A percentile compares a stretch with the other conserved stretches of the same genome.
Conservation (phyloP, 2,113 vertebrate genomes). For the Burhinus oedicnemus region DNA sequence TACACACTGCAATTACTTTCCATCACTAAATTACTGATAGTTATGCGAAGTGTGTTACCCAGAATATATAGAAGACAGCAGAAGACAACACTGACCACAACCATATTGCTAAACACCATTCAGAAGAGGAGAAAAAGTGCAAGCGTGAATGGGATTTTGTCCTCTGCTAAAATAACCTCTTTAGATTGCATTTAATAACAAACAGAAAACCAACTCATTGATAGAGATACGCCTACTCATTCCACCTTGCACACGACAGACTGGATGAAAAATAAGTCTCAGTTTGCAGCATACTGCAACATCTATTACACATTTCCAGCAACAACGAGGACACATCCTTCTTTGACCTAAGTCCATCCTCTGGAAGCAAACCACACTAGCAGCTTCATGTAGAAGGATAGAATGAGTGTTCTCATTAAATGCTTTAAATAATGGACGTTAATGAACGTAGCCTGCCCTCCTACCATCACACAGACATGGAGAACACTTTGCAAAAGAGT, state of each 20-base stretch:
- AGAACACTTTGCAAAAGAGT: background rate
- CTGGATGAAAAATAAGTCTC: background rate
- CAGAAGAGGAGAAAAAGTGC: background rate
- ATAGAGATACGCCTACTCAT: no score
- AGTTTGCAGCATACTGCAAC: background rate
- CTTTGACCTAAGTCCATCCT: background rate
- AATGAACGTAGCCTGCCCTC: background rate
- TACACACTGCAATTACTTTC: background rate
- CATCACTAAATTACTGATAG: background rate
- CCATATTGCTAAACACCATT: background rate
- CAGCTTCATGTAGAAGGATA: background rate
- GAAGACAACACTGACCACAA: background rate
- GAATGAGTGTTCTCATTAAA: background rate
- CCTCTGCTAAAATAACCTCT: background rate
- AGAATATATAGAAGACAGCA: rapidly evolving
- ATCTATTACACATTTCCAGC: background rate
- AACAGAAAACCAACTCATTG: background rate
- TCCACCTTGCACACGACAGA: background rate
- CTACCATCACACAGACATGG: background rate
- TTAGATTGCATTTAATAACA: background rate
- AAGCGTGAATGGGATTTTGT: background rate
- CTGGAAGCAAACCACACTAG: background rate
- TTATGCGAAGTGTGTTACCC: rapidly evolving
- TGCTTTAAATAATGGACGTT: background rate
- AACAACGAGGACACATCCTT: background rate